Conservation (phyloP, 2,888 invertebrate species). For the Thymelicus acteon region DNA sequence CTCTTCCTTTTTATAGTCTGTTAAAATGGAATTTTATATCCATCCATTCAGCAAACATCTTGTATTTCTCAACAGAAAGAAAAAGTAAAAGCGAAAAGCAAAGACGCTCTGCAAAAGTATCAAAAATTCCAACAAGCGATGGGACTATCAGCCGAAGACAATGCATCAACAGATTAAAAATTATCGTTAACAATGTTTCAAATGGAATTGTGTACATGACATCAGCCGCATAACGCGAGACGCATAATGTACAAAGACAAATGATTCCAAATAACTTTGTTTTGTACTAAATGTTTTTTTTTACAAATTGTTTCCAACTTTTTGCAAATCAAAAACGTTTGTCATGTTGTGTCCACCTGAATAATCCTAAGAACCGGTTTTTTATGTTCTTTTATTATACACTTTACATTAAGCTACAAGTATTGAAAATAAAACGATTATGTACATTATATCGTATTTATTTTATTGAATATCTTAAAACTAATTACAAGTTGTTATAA, state of each 20-base stretch:
- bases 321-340: not conserved
- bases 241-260: no score
- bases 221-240: no score
- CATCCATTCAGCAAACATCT: not conserved
- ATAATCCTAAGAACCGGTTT: not conserved
- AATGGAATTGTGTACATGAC: not conserved
- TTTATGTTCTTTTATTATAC: no score
- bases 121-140: slow-evolving; percentile 76
- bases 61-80: slow-evolving; percentile 62
- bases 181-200: not conserved
- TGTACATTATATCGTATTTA: slow-evolving; percentile 10
- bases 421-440: slow-evolving; percentile 25
- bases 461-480: slow-evolving; percentile 40
- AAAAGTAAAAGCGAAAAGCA: slow-evolving; percentile 66
- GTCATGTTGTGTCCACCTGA: not conserved
- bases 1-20: no score
- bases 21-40: no score
- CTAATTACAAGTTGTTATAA: not conserved
- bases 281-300: no score
- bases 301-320: no score
- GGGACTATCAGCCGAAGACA: slow-evolving; percentile 75
- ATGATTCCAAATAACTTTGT: no score
- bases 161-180: slow-evolving; percentile 70
- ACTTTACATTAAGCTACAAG: not conserved
- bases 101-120: slow-evolving; percentile 65